Evolutionary conservation across 2,888 invertebrate genomes (phyloP).

Genomic region (Pachycephus smyrnensis): DNA sequence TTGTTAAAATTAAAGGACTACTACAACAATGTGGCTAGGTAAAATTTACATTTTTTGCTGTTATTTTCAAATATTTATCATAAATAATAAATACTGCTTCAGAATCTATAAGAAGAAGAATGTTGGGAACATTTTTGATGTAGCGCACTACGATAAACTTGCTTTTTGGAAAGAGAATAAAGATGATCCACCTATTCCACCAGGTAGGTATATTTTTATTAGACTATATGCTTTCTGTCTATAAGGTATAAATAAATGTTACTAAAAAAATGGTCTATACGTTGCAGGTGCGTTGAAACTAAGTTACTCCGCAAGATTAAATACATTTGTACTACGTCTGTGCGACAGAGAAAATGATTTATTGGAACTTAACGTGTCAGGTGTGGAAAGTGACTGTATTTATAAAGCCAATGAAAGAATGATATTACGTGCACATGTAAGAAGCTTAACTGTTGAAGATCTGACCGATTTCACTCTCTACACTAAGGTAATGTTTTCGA

Average conservation of each 20-base stretch:
- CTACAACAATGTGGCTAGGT: constrained; percentile 67
- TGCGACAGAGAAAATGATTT: constrained; percentile 80
- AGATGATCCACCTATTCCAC: constrained; percentile 78
- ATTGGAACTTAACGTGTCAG: constrained; percentile 74
- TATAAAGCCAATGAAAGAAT: constrained; percentile 83
- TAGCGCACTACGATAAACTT: constrained; percentile 36
- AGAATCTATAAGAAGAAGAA: constrained; percentile 46
- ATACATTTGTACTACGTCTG: constrained; percentile 74
- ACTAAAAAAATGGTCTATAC: neutral
- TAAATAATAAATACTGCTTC: constrained; percentile 11
- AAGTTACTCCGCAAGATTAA: constrained; percentile 72
- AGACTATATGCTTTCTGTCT: neutral
- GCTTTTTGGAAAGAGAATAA: constrained; percentile 49
- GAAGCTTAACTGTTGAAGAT: constrained; percentile 78
- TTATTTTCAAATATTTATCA: neutral
- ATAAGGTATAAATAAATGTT: neutral
- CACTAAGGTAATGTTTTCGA: constrained; percentile 72
- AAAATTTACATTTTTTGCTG: constrained; percentile 46
- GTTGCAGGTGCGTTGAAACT: constrained; percentile 69
- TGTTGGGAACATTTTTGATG: constrained; percentile 40
- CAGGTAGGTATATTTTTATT: constrained; percentile 65
- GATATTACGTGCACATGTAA: constrained; percentile 78
- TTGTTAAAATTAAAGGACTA: constrained; percentile 79
- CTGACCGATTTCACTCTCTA: constrained; percentile 80
- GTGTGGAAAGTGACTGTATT: constrained; percentile 81